phyloP scores from a whole-genome alignment of 1,140 invertebrate genomes.

The Luehdorfia chinensis region DNA sequence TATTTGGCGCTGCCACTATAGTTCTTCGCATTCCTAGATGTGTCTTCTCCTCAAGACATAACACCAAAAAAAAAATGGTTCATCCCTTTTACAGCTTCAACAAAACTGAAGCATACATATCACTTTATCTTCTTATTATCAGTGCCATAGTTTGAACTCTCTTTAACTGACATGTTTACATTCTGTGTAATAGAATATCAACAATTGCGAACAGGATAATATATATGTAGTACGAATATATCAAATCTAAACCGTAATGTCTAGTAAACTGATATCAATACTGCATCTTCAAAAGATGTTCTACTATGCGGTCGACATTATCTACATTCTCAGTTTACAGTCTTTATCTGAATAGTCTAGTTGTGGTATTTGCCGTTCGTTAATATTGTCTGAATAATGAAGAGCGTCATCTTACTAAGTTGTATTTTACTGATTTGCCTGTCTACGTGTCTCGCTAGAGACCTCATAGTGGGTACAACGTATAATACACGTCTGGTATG shows the following conservation, averaged over 20 bases:
- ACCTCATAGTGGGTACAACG: slow-evolving; percentile 46
- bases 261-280: background rate
- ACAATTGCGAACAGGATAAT: slow-evolving; percentile 8
- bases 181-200: slow-evolving; percentile 10
- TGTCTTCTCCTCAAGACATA: too few species aligned
- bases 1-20: too few species aligned
- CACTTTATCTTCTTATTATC: slow-evolving; percentile 10
- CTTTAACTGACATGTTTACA: slow-evolving; percentile 8
- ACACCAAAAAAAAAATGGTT: too few species aligned
- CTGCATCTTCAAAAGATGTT: background rate
- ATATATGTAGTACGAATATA: background rate
- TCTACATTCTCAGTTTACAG: background rate
- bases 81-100: too few species aligned
- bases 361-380: background rate
- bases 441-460: slow-evolving; percentile 36
- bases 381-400: too few species aligned
- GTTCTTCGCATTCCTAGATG: too few species aligned
- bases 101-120: too few species aligned
- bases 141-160: background rate
- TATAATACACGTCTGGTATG: slow-evolving; percentile 43
- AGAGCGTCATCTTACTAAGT: slow-evolving; percentile 31
- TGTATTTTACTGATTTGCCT: slow-evolving; percentile 32
- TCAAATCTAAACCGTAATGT: slow-evolving; percentile 5
- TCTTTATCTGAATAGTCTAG: slow-evolving; percentile 1
- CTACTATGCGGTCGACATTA: background rate